Evolutionary conservation across 2,888 invertebrate genomes (phyloP), one percentile per base, ranked within the genome.

Genomic region (Hymenopus coronatus): DNA sequence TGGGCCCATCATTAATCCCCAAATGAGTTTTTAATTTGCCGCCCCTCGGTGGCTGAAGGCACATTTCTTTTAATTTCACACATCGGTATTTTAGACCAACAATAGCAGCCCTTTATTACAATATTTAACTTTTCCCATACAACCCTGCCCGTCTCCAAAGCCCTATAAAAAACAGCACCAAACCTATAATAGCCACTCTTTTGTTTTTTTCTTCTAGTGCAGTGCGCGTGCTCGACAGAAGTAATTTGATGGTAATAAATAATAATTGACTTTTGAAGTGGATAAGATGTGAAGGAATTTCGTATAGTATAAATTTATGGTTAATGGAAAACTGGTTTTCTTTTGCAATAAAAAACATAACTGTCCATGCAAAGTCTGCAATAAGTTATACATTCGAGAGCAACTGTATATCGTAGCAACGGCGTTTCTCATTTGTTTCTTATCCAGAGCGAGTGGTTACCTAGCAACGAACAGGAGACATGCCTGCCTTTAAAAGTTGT

Each of bases 191-290:
- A 70, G 54, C 20, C 54, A 2, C 4, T 70, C 54, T 70, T 70
- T 70, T 20, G 54, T 54, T 70, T 70, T 20, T 20, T 46, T 2
- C 3, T 70, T 2, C 25, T 2, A n/a, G 20, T 70, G 15, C 54
- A 20, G 54, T 20, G 54, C 54, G 25, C 54, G 25, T 20, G 54
- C 54, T 15, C 15, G 54, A 25, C 25, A 85, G 28, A 85, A 46
- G 85, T 85, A 85, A 85, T 85, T 85, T 85, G 85, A 27, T 46
- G 30, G 85, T 46, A 85, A 85, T 85, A 85, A 85, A 85, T 85
- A 46, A 46, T 85, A 85, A 85, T 85, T 85, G 40, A 85, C 54
- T 70, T 25, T 70, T 70, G 54, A 70, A 70, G 54, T 20, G 6
- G 54, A 20, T 70, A 25, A 70, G 54, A 70, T 70, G 54, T 14